A percentile compares a stretch with the other conserved stretches of the same genome.
Evolutionary conservation across 2,113 vertebrate genomes (phyloP).

Genomic region (Peucedramus taeniatus): DNA sequence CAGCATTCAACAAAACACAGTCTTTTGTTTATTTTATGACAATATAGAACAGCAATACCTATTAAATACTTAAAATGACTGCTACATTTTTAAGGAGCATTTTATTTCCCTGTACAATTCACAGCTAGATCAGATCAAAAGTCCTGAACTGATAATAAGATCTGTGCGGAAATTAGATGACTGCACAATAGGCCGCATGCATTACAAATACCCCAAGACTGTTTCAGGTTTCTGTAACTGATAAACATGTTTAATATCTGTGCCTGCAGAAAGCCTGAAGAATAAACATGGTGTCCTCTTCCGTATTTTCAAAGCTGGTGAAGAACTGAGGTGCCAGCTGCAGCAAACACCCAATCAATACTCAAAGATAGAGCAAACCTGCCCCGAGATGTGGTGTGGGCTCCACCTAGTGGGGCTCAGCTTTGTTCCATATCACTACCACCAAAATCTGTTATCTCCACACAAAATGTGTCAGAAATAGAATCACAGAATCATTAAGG

Average conservation of each 20-base stretch:
- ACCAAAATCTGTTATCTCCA: neutral
- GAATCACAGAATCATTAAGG: neutral
- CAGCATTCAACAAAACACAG: neutral
- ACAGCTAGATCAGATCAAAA: neutral
- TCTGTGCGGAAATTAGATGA: neutral
- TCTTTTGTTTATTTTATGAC: neutral
- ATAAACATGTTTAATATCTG: neutral
- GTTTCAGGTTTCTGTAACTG: neutral
- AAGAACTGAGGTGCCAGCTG: neutral
- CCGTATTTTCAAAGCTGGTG: neutral
- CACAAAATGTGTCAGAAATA: neutral
- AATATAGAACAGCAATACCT: neutral
- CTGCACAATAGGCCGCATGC: neutral
- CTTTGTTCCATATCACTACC: accelerated
- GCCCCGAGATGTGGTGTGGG: neutral
- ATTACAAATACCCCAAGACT: neutral
- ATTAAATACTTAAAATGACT: neutral
- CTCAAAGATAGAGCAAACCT: neutral
- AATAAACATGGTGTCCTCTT: neutral
- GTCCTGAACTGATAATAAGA: neutral
- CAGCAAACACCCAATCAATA: neutral
- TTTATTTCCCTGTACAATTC: neutral
- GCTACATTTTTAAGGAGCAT: neutral
- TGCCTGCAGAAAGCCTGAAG: neutral
- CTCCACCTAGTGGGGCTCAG: constrained; percentile 44